These are phyloP conservation scores for Heliconius hewitsoni DNA, from an alignment of 1,140 invertebrate genomes.

Conservation along the genomic window DNA sequence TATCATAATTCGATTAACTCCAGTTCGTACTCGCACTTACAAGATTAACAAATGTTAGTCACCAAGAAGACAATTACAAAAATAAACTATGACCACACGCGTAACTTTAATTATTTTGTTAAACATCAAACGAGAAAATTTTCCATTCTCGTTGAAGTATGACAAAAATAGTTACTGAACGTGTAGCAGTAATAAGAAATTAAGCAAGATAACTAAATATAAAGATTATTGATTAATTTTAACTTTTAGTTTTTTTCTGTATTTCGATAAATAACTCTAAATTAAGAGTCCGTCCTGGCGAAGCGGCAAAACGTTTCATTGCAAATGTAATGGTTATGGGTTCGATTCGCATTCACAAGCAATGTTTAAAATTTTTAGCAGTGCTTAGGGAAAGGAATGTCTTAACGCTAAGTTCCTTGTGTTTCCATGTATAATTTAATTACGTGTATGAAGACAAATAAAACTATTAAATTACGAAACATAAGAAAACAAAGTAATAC, in stretches of 20 bases:
- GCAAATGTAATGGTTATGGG: too few relatives aligned
- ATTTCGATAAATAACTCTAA: background rate
- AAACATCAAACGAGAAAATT: background rate
- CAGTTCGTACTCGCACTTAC: background rate
- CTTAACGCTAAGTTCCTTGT: too few relatives aligned
- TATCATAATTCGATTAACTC: background rate
- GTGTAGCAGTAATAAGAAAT: background rate
- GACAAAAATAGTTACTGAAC: slow-evolving; percentile 2
- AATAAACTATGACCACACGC: slow-evolving; percentile 6
- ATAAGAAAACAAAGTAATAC: too few relatives aligned
- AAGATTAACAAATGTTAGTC: slow-evolving; percentile 6
- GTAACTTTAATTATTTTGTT: slow-evolving; percentile 8
- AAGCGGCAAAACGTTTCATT: too few relatives aligned
- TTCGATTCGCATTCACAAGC: too few relatives aligned
- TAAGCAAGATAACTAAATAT: background rate
- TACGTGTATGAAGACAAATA: too few relatives aligned
- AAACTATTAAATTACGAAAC: too few relatives aligned
- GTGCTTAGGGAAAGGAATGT: too few relatives aligned
- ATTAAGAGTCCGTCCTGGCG: background rate
- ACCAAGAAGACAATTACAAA: slow-evolving; percentile 3
- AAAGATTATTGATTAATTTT: background rate
- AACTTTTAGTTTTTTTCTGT: background rate
- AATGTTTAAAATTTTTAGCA: too few relatives aligned
- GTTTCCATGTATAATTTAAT: too few relatives aligned
- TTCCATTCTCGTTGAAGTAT: slow-evolving; percentile 11